These are phyloP conservation scores for Hydrolagus affinis DNA, from an alignment of 2,113 vertebrate genomes.

Conservation along the genomic window DNA sequence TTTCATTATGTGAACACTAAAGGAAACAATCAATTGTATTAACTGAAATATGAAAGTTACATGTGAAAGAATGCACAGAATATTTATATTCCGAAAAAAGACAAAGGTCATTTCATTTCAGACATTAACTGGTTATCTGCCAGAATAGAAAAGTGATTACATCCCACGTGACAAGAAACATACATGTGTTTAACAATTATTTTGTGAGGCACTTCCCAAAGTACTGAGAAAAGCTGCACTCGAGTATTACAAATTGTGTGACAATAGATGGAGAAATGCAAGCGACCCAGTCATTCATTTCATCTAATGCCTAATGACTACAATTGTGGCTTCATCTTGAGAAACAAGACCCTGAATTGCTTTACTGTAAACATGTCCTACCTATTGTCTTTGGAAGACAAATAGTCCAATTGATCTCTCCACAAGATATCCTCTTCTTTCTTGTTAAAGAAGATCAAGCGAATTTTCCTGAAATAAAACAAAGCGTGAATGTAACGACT, in stretches of 20 bases:
- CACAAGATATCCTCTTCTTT: slow-evolving; percentile 82
- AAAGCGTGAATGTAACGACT: neutral
- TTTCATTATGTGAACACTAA: too few relatives aligned
- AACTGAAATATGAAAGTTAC: too few relatives aligned
- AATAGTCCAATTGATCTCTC: slow-evolving; percentile 66
- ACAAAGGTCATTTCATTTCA: too few relatives aligned
- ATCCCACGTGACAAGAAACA: neutral
- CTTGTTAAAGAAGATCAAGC: slow-evolving; percentile 86
- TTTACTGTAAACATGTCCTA: slow-evolving; percentile 41
- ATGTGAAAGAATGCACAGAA: neutral
- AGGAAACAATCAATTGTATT: too few relatives aligned
- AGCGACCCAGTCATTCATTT: neutral
- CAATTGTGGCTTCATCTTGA: neutral
- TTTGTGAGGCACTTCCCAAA: neutral
- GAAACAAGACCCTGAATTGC: neutral
- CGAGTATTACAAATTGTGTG: neutral
- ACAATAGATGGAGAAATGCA: neutral
- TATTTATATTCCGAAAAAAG: too few relatives aligned
- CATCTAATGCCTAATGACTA: neutral
- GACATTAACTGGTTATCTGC: too few relatives aligned
- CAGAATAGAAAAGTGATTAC: neutral
- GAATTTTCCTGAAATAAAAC: slow-evolving; percentile 57
- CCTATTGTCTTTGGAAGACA: slow-evolving; percentile 67
- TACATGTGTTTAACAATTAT: neutral
- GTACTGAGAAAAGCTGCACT: neutral